Evolutionary conservation across 1,140 invertebrate species (phyloP).

Genomic region (Yoshiicerus persimilis): DNA sequence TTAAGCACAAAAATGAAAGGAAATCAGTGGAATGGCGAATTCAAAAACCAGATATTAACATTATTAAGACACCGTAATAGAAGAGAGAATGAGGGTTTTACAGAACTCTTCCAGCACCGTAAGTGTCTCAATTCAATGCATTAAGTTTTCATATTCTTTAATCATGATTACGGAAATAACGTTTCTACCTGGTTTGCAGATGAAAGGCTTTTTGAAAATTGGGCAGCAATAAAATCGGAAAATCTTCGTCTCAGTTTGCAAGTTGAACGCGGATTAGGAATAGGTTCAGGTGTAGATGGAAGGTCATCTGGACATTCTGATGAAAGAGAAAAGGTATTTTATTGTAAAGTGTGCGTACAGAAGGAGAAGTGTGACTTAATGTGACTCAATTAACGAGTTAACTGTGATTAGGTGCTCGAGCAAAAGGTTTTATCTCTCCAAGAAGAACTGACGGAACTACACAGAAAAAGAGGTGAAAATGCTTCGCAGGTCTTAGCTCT

Average conservation of each 20-base stretch:
- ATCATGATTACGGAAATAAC: too few species aligned
- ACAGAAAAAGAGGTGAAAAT: constrained; percentile 85
- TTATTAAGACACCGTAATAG: constrained; percentile 35
- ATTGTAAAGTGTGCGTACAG: too few species aligned
- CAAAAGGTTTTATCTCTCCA: constrained; percentile 82
- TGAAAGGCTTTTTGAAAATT: constrained; percentile 81
- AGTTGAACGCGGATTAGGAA: constrained; percentile 64
- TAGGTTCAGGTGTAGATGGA: constrained; percentile 60
- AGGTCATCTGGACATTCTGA: constrained; percentile 51
- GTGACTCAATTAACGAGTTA: neutral
- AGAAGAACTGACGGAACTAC: constrained; percentile 88
- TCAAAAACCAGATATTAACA: constrained; percentile 34
- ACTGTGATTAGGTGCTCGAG: constrained; percentile 61
- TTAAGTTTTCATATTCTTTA: neutral
- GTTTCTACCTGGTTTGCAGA: constrained; percentile 65
- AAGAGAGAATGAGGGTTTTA: constrained; percentile 40
- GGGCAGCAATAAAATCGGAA: constrained; percentile 72
- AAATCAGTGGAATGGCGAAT: constrained; percentile 32
- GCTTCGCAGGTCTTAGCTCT: constrained; percentile 89
- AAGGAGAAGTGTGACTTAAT: neutral
- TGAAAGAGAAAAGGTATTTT: constrained; percentile 50
- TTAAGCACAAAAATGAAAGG: neutral
- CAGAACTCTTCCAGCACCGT: constrained; percentile 48
- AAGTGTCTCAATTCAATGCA: constrained; percentile 22
- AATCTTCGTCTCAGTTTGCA: constrained; percentile 80